phyloP scores from a whole-genome alignment of 1,140 invertebrate genomes.

The Drosophila ironensis region DNA sequence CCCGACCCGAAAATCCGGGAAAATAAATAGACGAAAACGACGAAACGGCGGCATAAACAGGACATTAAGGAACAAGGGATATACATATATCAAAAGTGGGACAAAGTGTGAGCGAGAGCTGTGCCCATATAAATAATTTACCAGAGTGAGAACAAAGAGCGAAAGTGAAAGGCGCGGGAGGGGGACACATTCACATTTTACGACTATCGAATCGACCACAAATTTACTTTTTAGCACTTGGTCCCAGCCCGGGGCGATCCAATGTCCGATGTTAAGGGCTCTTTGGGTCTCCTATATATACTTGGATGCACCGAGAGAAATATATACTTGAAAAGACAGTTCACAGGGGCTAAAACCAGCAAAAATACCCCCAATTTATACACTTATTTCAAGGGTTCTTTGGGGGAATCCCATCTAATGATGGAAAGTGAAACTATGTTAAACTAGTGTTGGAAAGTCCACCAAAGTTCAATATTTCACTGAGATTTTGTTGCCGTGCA shows the following conservation, averaged over 20 bases:
- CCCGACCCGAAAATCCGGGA: slow-evolving; percentile 9
- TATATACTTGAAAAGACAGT: neutral
- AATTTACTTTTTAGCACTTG: slow-evolving; percentile 81
- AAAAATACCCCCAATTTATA: too few relatives aligned
- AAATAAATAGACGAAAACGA: slow-evolving; percentile 27
- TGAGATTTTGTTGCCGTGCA: neutral
- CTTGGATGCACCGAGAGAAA: neutral
- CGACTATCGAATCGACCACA: slow-evolving; percentile 79
- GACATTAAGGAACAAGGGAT: slow-evolving; percentile 68
- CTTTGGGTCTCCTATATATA: slow-evolving; percentile 3
- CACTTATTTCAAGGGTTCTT: too few relatives aligned
- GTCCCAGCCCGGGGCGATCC: slow-evolving; percentile 64
- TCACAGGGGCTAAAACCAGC: too few relatives aligned
- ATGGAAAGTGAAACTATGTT: too few relatives aligned
- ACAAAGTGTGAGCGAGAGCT: slow-evolving; percentile 20
- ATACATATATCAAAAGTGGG: slow-evolving; percentile 62
- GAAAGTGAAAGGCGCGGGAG: neutral
- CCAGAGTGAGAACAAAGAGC: slow-evolving; percentile 17
- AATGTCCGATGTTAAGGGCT: slow-evolving; percentile 41
- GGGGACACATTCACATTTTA: slow-evolving; percentile 50
- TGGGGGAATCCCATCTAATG: too few relatives aligned
- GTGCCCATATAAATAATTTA: slow-evolving; percentile 52
- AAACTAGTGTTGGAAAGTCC: too few relatives aligned
- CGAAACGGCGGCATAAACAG: slow-evolving; percentile 62
- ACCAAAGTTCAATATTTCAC: too few relatives aligned